Percentiles rank a stretch among this genome's conserved stretches.
phyloP scores from a whole-genome alignment of 37 sponge, comb jelly and placozoan species.

The Amphimedon queenslandica region DNA sequence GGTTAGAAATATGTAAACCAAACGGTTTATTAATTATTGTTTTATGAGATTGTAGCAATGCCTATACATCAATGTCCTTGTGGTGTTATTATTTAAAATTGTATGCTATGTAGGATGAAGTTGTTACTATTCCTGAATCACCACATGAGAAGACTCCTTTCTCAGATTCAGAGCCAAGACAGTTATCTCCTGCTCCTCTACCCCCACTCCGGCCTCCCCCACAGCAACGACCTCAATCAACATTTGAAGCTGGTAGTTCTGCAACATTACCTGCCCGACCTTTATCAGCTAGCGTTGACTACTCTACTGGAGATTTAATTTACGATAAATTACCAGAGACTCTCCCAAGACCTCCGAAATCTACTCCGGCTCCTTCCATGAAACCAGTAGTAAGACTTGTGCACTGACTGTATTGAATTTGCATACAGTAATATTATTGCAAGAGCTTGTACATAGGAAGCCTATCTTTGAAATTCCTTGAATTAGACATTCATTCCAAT shows the following conservation, averaged over 20 bases:
- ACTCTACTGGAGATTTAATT: background rate
- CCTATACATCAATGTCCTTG: no score
- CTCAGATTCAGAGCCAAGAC: background rate
- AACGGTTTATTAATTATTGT: no score
- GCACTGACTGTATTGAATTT: background rate
- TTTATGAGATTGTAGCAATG: no score
- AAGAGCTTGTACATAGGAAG: no score
- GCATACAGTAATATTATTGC: no score
- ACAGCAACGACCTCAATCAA: background rate
- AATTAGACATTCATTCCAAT: no score
- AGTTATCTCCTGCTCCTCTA: background rate
- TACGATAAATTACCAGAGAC: background rate
- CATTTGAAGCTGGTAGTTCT: background rate
- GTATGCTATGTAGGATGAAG: no score
- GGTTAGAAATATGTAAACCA: no score
- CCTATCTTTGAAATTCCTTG: no score
- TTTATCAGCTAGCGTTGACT: background rate
- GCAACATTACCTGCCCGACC: background rate
- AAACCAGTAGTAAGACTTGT: background rate
- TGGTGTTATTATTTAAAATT: no score
- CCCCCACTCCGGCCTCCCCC: background rate
- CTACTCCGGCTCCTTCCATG: background rate
- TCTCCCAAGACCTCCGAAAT: background rate
- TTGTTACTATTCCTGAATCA: background rate
- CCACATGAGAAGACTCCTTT: background rate